These are phyloP conservation scores for Danio kyathit DNA, from an alignment of 2,797 vertebrate species.

Conservation along the genomic window DNA sequence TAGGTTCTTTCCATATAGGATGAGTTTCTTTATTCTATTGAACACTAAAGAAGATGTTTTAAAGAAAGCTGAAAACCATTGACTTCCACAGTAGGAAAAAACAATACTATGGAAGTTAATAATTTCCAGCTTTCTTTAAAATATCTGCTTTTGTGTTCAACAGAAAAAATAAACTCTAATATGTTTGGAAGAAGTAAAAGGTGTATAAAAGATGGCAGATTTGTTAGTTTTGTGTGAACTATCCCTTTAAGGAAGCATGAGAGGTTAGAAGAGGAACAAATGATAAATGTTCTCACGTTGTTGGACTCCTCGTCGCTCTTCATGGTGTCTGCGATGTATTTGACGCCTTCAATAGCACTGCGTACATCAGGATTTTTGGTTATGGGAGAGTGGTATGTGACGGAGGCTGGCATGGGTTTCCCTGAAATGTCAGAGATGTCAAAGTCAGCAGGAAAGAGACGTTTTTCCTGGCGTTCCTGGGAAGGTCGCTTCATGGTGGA, in stretches of 20 bases:
- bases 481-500: constrained; percentile 95
- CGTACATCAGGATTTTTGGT: constrained; percentile 93
- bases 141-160: too few species aligned
- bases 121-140: too few species aligned
- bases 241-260: not conserved
- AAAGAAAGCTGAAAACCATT: too few species aligned
- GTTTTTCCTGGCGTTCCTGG: constrained; percentile 87
- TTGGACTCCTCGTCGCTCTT: constrained; percentile 93
- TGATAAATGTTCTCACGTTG: constrained; percentile 80
- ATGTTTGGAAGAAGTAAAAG: too few species aligned
- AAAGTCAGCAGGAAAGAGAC: constrained; percentile 86
- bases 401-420: constrained; percentile 81
- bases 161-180: too few species aligned
- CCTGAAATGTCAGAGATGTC: constrained; percentile 96
- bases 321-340: constrained; percentile 97
- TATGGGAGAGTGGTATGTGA: constrained; percentile 89
- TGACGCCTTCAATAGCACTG: constrained; percentile 94
- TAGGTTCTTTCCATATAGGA: too few species aligned
- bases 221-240: too few species aligned
- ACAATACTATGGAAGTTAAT: too few species aligned
- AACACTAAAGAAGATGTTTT: too few species aligned
- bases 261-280: not conserved
- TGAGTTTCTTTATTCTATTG: too few species aligned
- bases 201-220: too few species aligned
- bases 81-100: too few species aligned